These are phyloP conservation scores for Ennomos quercinarius DNA, from an alignment of 2,888 invertebrate genomes.

Conservation along the genomic window DNA sequence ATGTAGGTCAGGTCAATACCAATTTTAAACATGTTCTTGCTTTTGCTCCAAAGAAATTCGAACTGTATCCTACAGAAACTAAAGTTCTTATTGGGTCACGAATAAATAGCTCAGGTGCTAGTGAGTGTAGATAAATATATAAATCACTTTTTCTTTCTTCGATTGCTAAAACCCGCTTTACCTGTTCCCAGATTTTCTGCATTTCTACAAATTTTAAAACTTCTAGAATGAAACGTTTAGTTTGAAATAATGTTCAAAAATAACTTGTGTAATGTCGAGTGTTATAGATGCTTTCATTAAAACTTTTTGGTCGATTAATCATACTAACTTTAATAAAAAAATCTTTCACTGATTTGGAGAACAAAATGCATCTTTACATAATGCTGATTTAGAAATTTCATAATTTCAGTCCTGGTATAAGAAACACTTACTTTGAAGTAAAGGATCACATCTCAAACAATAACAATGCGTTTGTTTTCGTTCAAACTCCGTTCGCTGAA, in stretches of 20 bases:
- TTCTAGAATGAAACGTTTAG: background rate
- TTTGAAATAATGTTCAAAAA: background rate
- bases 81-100: conserved; percentile 8
- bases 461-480: conserved; percentile 19
- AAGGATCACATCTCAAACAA: conserved; percentile 1
- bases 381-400: too few relatives aligned
- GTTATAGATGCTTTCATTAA: too few relatives aligned
- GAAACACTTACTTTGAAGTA: background rate
- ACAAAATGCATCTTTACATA: too few relatives aligned
- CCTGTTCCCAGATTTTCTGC: conserved; percentile 24
- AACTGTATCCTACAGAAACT: background rate
- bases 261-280: too few relatives aligned
- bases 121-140: conserved; percentile 22
- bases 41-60: conserved; percentile 1
- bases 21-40: conserved; percentile 16
- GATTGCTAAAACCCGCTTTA: conserved; percentile 28
- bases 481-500: conserved; percentile 31
- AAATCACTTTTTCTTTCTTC: conserved; percentile 36
- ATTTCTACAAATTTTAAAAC: conserved; percentile 3
- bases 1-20: conserved; percentile 44
- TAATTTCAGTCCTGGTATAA: too few relatives aligned
- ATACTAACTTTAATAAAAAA: too few relatives aligned
- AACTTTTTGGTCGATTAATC: too few relatives aligned
- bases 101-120: conserved; percentile 1
- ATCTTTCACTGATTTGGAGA: too few relatives aligned